Evolutionary conservation across 2,888 invertebrate genomes (phyloP).

Genomic region (Polia nebulosa): DNA sequence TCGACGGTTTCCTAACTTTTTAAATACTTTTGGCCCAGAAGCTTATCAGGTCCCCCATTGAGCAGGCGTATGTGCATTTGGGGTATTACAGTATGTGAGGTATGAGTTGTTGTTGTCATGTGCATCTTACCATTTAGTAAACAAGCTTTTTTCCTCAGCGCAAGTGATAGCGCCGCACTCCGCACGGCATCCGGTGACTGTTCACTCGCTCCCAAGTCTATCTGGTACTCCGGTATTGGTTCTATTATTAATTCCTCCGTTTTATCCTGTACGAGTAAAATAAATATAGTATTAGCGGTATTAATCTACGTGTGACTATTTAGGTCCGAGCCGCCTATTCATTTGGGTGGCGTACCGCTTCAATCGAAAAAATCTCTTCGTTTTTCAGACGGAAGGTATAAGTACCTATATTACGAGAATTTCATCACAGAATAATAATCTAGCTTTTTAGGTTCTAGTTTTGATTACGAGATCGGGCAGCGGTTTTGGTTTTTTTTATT

Average conservation of each 20-base stretch:
- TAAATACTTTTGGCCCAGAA: too few relatives aligned
- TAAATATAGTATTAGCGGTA: not conserved
- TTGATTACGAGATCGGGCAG: not conserved
- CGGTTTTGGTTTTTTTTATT: not conserved
- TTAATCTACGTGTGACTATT: not conserved
- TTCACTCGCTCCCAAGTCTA: constrained; percentile 79
- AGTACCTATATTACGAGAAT: not conserved
- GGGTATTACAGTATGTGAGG: too few relatives aligned
- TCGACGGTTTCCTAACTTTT: too few relatives aligned
- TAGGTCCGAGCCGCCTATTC: not conserved
- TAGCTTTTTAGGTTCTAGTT: not conserved
- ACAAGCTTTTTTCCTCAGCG: constrained; percentile 73
- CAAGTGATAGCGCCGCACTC: constrained; percentile 74
- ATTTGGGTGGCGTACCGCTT: too few relatives aligned
- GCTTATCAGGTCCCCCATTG: too few relatives aligned
- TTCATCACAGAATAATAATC: not conserved
- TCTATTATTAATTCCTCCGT: constrained; percentile 79
- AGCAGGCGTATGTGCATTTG: too few relatives aligned
- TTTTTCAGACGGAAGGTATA: not conserved
- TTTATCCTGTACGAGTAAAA: constrained; percentile 66
- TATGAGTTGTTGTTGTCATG: too few relatives aligned
- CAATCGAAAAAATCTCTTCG: not conserved
- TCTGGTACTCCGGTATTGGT: constrained; percentile 83
- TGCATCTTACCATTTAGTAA: constrained; percentile 80
- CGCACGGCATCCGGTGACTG: constrained; percentile 66